Conservation (phyloP, 1,140 invertebrate species). For the Augochlora pura region DNA sequence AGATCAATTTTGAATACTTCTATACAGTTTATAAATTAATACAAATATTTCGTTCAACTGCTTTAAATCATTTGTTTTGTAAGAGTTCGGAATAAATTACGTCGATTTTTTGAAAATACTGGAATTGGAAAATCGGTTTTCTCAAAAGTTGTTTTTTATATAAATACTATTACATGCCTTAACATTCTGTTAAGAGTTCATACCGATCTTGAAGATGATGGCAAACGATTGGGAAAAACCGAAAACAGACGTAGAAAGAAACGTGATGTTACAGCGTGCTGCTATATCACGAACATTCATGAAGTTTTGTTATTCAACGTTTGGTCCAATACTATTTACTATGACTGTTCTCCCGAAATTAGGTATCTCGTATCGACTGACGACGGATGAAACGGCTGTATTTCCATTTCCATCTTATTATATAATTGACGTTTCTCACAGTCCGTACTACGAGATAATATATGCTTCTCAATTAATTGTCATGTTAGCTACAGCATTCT, state of each 20-base stretch:
- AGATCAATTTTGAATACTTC: too few relatives aligned
- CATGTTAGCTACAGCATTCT: background rate
- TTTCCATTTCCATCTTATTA: conserved; percentile 20
- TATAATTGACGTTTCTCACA: conserved; percentile 11
- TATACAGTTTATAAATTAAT: too few relatives aligned
- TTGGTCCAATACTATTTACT: background rate
- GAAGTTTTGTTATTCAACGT: background rate
- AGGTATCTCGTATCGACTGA: background rate
- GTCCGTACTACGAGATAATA: conserved; percentile 33
- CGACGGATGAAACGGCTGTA: background rate
- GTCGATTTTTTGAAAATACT: too few relatives aligned
- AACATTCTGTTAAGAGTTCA: background rate
- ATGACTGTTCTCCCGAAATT: background rate
- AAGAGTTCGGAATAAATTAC: too few relatives aligned
- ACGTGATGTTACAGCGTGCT: conserved; percentile 27
- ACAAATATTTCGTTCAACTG: too few relatives aligned
- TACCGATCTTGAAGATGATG: conserved; percentile 25
- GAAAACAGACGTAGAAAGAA: conserved; percentile 17
- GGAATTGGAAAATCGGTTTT: too few relatives aligned
- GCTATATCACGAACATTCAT: background rate
- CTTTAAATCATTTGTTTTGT: too few relatives aligned
- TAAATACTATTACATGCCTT: too few relatives aligned
- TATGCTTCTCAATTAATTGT: background rate
- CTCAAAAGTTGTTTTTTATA: too few relatives aligned
- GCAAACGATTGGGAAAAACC: conserved; percentile 32